Percentiles rank a stretch among this genome's conserved stretches.
phyloP scores from a whole-genome alignment of 2,113 vertebrate species.

The Vicugna pacos region DNA sequence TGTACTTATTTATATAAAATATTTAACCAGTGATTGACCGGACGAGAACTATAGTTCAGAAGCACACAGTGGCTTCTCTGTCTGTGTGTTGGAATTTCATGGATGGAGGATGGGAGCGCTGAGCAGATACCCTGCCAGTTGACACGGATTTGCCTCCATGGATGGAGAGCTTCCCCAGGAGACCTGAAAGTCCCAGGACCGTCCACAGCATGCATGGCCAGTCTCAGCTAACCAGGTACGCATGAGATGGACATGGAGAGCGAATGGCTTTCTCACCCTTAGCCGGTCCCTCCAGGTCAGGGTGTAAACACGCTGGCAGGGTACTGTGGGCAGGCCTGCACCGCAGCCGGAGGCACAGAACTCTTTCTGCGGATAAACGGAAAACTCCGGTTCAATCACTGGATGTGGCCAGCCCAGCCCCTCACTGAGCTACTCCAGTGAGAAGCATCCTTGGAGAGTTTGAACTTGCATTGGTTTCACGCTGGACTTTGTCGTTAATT shows the following conservation, averaged over 20 bases:
- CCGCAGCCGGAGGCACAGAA: constrained; percentile 72
- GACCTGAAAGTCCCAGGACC: not conserved
- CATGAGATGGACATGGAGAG: constrained; percentile 70
- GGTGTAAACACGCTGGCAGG: constrained; percentile 71
- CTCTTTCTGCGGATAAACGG: constrained; percentile 79
- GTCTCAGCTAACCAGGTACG: constrained; percentile 44
- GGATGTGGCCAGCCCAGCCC: not conserved
- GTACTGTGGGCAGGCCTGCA: constrained; percentile 73
- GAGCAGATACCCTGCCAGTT: not conserved
- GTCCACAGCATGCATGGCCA: constrained; percentile 21
- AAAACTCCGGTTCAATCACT: constrained; percentile 77
- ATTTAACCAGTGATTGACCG: not conserved
- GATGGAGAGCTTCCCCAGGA: not conserved
- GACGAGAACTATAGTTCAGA: not conserved
- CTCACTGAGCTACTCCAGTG: not conserved
- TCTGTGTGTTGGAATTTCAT: not conserved
- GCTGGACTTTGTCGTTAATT: not conserved
- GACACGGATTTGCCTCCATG: not conserved
- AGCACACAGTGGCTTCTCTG: not conserved
- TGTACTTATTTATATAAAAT: not conserved
- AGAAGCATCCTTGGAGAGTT: not conserved
- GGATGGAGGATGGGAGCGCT: not conserved
- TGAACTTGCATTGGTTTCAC: not conserved
- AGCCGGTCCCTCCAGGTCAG: constrained; percentile 77
- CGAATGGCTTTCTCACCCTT: constrained; percentile 74